These are phyloP conservation scores for Hemaris fuciformis DNA, from an alignment of 2,888 invertebrate species.

Conservation along the genomic window DNA sequence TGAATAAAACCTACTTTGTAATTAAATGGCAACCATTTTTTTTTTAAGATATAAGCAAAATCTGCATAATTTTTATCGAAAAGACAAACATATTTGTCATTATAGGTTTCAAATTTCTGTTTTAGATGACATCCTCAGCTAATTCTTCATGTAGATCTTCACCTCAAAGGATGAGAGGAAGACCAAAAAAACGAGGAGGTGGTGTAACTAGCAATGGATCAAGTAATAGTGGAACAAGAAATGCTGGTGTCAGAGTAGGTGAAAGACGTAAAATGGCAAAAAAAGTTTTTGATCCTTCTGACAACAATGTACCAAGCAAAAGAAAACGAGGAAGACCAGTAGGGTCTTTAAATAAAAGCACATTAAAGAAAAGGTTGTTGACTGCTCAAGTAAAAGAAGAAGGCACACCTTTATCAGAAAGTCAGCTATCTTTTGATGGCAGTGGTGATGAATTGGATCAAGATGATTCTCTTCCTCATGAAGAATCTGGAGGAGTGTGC, in stretches of 20 bases:
- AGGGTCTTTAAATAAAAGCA: conserved; percentile 82
- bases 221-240: conserved; percentile 45
- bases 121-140: conserved; percentile 76
- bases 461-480: conserved; percentile 63
- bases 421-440: conserved; percentile 65
- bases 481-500: conserved; percentile 82
- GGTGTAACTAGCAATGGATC: conserved; percentile 49
- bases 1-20: background rate
- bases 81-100: background rate
- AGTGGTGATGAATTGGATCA: conserved; percentile 72
- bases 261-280: conserved; percentile 88
- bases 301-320: conserved; percentile 87
- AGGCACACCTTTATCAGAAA: conserved; percentile 61
- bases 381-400: conserved; percentile 56
- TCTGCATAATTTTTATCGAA: background rate
- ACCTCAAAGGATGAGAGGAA: conserved; percentile 70
- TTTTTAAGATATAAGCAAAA: background rate
- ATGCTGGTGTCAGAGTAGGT: conserved; percentile 77
- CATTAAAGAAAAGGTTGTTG: conserved; percentile 77
- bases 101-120: conserved; percentile 17
- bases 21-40: too few species aligned
- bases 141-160: conserved; percentile 77
- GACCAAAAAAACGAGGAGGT: conserved; percentile 67
- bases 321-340: conserved; percentile 86
- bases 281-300: conserved; percentile 93